Evolutionary conservation across 2,113 vertebrate genomes (phyloP).

Genomic region (Ammodramus savannarum): DNA sequence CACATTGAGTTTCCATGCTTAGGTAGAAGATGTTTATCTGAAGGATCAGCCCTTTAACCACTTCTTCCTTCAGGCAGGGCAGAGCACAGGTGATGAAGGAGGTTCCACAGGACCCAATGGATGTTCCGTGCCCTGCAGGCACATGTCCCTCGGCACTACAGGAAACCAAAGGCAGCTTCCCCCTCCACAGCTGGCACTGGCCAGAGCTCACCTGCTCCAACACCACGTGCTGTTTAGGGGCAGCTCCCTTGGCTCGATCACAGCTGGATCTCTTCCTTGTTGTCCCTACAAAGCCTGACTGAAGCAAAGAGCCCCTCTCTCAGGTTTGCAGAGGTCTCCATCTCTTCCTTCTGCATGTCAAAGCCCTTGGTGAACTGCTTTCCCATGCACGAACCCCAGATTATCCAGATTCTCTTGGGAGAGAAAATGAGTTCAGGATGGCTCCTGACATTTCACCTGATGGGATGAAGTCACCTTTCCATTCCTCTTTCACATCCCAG

Average conservation of each 20-base stretch:
- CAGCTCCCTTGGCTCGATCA: background rate
- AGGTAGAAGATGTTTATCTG: background rate
- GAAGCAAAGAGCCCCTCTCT: background rate
- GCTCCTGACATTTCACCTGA: background rate
- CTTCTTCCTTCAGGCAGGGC: background rate
- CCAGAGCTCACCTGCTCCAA: background rate
- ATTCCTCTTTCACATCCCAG: background rate
- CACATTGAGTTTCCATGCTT: fast-evolving
- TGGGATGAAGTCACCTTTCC: background rate
- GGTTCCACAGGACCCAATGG: background rate
- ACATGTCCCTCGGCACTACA: fast-evolving
- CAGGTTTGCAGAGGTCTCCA: background rate
- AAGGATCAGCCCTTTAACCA: constrained; percentile 59
- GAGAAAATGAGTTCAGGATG: background rate
- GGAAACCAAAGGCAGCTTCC: background rate
- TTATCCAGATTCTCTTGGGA: background rate
- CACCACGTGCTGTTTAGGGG: background rate
- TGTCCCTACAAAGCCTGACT: background rate
- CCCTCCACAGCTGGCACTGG: background rate
- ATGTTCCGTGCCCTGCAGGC: background rate
- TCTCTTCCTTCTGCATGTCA: background rate
- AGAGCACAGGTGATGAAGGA: fast-evolving
- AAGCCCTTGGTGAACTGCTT: background rate
- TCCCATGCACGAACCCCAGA: background rate
- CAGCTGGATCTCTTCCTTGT: background rate